Percentiles rank a stretch among this genome's conserved stretches.
These are phyloP conservation scores for Bombus waltoni DNA, from an alignment of 1,140 invertebrate species.

Conservation along the genomic window DNA sequence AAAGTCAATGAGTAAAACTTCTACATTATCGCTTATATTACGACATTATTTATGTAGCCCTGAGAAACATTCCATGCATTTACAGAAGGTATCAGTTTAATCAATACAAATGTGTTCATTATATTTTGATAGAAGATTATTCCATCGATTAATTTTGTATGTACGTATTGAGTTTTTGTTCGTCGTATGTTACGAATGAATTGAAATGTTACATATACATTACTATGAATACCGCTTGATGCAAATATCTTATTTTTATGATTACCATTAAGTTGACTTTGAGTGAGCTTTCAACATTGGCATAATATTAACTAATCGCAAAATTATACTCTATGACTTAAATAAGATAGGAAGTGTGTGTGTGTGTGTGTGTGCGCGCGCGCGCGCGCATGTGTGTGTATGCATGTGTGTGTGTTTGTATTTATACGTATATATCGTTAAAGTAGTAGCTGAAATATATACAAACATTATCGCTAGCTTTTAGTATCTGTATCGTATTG, in stretches of 20 bases:
- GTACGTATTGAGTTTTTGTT: slow-evolving; percentile 15
- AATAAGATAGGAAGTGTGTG: slow-evolving; percentile 52
- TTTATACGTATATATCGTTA: slow-evolving; percentile 62
- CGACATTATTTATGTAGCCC: slow-evolving; percentile 48
- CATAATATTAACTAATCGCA: slow-evolving; percentile 50
- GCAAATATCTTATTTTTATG: slow-evolving; percentile 62
- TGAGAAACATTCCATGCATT: slow-evolving; percentile 58
- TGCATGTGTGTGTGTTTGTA: slow-evolving; percentile 49
- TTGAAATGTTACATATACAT: slow-evolving; percentile 55
- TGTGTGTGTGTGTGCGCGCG: slow-evolving; percentile 51
- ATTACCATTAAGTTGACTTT: slow-evolving; percentile 60
- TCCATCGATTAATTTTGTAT: slow-evolving; percentile 54
- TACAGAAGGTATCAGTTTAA: slow-evolving; percentile 55
- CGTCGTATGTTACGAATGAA: slow-evolving; percentile 24
- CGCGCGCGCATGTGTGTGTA: slow-evolving; percentile 56
- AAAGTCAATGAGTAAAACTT: slow-evolving; percentile 14
- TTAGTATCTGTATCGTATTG: slow-evolving; percentile 54
- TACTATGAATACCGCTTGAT: slow-evolving; percentile 55
- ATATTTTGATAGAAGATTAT: slow-evolving; percentile 52
- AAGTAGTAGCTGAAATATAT: slow-evolving; percentile 63
- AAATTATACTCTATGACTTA: slow-evolving; percentile 55
- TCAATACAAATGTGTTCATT: slow-evolving; percentile 19
- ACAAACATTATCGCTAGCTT: slow-evolving; percentile 67
- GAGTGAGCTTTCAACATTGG: slow-evolving; percentile 56
- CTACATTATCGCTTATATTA: slow-evolving; percentile 42